phyloP scores from a whole-genome alignment of 2,888 invertebrate species.

The Rambutsinella grinnellia region DNA sequence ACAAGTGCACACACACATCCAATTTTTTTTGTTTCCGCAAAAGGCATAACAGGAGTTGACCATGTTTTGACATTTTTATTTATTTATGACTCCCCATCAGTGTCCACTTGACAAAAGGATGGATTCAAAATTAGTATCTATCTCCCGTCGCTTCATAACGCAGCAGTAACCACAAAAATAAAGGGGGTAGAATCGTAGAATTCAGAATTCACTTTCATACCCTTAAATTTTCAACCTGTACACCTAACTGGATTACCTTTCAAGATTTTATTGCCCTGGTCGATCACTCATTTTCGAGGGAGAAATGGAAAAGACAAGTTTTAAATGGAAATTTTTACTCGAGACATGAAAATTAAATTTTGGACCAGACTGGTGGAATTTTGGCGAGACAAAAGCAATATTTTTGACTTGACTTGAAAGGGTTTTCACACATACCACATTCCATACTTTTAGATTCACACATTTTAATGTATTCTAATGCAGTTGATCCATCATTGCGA shows the following conservation, averaged over 20 bases:
- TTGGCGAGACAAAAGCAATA: too few species aligned
- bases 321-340: too few species aligned
- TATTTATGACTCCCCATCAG: conserved; percentile 39
- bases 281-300: conserved; percentile 11
- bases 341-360: too few species aligned
- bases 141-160: conserved; percentile 21
- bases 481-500: too few species aligned
- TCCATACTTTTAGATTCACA: too few species aligned
- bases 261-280: conserved; percentile 22
- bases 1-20: conserved; percentile 1
- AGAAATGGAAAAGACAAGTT: too few species aligned
- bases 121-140: conserved; percentile 14
- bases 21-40: too few species aligned
- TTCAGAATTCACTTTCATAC: neutral
- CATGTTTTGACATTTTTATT: conserved; percentile 54
- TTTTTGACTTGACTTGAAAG: too few species aligned
- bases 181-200: neutral
- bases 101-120: too few species aligned
- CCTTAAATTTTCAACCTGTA: neutral
- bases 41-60: conserved; percentile 35
- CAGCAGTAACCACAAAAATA: conserved; percentile 30
- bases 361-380: too few species aligned
- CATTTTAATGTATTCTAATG: too few species aligned
- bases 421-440: too few species aligned
- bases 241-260: conserved; percentile 29